Base-by-base conservation (phyloP, 2,113 vertebrate species). In the Odocoileus virginianus region DNA sequence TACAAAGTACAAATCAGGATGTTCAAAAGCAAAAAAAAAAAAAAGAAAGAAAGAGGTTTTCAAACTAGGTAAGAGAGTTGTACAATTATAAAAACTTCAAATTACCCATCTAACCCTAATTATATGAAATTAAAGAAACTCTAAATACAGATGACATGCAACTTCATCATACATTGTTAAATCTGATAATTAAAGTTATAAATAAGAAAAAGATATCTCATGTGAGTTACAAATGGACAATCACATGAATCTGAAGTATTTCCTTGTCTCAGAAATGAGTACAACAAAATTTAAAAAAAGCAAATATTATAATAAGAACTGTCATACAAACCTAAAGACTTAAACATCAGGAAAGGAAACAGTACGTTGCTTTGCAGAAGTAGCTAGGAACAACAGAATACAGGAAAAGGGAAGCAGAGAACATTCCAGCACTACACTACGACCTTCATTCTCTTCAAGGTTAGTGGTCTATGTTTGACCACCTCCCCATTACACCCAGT, bases 121-220 rank as follows among this genome's bases (percentile, higher is more conserved):
- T 97, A 97, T 55, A 96, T 54, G 40, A 87, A 95, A 40, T 92
- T 96, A 84, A 95, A 61, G 55, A 94, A 95, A 96, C 25, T 94
- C 45, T 96, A 98, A 97, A 92, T 95, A 97, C 61, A 96, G 60
- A 89, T 94, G 81, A 67, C 92, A 94, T 85, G 40, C n/a, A 94
- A 97, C 30, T 76, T 96, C 90, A 97, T 76, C 88, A 97, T 50
- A 94, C 25, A 86, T 71, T 94, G 94, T 92, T 93, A 47, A 95
- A 95, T 92, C 81, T 82, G 47, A 96, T 94, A 27, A 96, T 91
- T 54, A 94, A 96, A 97, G 64, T 92, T 47, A 61, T 82, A 93
- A 84, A 89, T 79, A 93, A 97, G 58, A 95, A 87, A 96, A 94
- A 82, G 74, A 97, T 43, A 93, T 50, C 11, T 40, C 40, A 47